Conservation (phyloP, 1,140 invertebrate species). For the Gryllus bimaculatus region DNA sequence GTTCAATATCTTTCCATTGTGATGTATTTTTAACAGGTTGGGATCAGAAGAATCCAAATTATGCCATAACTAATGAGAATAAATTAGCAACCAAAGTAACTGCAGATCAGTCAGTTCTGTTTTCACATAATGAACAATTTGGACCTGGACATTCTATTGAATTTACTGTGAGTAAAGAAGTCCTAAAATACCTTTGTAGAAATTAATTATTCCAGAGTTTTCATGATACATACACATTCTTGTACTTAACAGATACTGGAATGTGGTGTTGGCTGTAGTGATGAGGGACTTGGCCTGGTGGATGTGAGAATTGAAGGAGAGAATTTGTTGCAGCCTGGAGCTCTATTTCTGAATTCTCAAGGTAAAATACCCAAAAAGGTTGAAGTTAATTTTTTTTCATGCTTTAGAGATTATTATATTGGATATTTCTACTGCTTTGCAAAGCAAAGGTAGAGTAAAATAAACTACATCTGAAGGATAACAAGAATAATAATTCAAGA, state of each 20-base stretch:
- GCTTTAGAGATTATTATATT: neutral
- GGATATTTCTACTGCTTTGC: neutral
- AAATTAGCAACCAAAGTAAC: conserved; percentile 25
- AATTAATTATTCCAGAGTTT: neutral
- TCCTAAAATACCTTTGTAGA: neutral
- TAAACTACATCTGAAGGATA: too few species aligned
- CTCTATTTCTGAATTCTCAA: conserved; percentile 24
- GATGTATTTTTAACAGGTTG: conserved; percentile 22
- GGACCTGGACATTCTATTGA: conserved; percentile 26
- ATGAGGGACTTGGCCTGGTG: conserved; percentile 25
- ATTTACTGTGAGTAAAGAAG: conserved; percentile 24
- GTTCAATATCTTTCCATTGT: neutral
- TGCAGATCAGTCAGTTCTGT: conserved; percentile 20
- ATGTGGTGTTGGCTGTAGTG: conserved; percentile 20
- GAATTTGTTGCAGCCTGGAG: conserved; percentile 24
- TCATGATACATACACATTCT: neutral
- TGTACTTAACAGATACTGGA: conserved; percentile 20
- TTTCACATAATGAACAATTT: conserved; percentile 24
- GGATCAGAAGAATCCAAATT: conserved; percentile 22
- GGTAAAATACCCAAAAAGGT: conserved; percentile 18
- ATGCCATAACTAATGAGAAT: conserved; percentile 24
- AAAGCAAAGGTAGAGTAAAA: too few species aligned
- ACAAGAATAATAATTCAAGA: too few species aligned
- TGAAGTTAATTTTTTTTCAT: neutral
- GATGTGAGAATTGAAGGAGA: conserved; percentile 21